phyloP scores from a whole-genome alignment of 2,797 vertebrate genomes.

The Phyllotis vaccarum region DNA sequence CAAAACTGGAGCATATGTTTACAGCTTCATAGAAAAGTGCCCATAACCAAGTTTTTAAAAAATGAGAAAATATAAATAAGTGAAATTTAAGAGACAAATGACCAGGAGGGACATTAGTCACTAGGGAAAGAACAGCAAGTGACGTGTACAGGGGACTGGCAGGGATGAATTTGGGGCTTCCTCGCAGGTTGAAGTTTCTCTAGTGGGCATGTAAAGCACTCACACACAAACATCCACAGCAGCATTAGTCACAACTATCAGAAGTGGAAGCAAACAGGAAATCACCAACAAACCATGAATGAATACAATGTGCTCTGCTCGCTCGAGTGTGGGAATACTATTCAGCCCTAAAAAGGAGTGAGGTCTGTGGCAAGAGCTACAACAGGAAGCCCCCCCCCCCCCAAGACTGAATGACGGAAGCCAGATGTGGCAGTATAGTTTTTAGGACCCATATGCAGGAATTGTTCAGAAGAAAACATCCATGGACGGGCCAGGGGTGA shows the following conservation, averaged over 20 bases:
- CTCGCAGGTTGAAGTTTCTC: neutral
- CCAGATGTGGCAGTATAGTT: neutral
- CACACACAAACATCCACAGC: neutral
- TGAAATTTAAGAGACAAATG: neutral
- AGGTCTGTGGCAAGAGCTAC: neutral
- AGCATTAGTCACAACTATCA: neutral
- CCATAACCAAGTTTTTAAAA: too few relatives aligned
- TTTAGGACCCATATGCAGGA: fast-evolving
- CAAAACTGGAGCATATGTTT: neutral
- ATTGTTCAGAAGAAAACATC: too few relatives aligned
- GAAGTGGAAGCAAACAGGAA: neutral
- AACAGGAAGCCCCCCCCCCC: too few relatives aligned
- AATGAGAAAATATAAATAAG: too few relatives aligned
- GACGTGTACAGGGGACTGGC: too few relatives aligned
- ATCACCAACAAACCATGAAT: neutral
- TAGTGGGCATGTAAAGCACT: neutral
- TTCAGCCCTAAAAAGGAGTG: neutral
- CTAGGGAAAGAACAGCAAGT: neutral
- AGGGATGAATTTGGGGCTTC: neutral
- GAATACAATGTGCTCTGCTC: neutral
- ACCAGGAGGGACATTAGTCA: neutral
- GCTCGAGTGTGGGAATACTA: neutral
- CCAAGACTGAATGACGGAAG: neutral
- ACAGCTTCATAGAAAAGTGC: neutral
- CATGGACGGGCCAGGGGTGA: too few relatives aligned